Evolutionary conservation across 2,113 vertebrate genomes (phyloP), one percentile per base, ranked within the genome.

Genomic region (Electrona antarctica): DNA sequence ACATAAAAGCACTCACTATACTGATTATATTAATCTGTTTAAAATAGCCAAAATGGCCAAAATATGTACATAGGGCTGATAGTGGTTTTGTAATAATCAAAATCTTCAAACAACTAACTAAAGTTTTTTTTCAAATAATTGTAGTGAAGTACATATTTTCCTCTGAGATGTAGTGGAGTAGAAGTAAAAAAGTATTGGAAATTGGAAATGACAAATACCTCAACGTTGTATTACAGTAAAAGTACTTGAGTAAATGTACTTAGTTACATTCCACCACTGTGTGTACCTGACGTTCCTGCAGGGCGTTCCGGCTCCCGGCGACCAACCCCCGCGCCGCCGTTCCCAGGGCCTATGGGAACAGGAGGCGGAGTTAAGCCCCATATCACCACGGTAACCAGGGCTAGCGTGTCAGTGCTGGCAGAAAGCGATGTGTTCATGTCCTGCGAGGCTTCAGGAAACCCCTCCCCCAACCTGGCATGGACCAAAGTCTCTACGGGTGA

Each of bases 401-500:
- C 84, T 13, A 93, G 89, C 14, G 70, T 94, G 64, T 90, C 90
- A 3, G 88, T 87, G 7, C 69, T 92, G 59, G 92, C 94, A 7
- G 93, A 94, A 54, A 79, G 82, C n/a, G 89, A 94, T 64, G 83
- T 92, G 41, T 70, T 87, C 21, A 76, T 94, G 67, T 85, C 72
- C 6, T 94, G 94, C 73, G 85, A 90, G 78, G 89, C 90, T 65
- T 77, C 72, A n/a, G 94, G 93, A 9, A 89, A 84, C 29, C 93
- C 93, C 8, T 76, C 86, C 67, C 92, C 92, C 7, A 77, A 12
- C 12, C 75, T 94, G 1, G 85, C 92, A 71, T 94, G 94, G 94
- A 94, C 88, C 64, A 94, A 93, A 81, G 90, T 94, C 47, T 94
- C 94, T 48, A 93, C 93, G 84, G 93, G 94, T 89, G 65, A 76